Base-by-base conservation (phyloP, 2,113 vertebrate species). In the cattle (Bos taurus) region DNA sequence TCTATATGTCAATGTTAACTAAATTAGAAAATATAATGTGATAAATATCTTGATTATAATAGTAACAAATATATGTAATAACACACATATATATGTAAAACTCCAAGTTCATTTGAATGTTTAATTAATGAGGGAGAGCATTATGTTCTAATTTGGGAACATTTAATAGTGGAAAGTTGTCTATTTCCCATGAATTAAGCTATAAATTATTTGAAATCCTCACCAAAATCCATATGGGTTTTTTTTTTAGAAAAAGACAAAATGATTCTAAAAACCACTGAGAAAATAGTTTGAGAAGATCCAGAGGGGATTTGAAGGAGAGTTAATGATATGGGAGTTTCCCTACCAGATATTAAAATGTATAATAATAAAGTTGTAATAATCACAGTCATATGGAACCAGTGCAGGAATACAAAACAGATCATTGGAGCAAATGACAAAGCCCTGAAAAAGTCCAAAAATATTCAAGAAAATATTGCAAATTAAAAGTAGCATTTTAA, bases 241-340 rank as follows among this genome's bases (percentile, higher is more conserved):
- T 88, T 80, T 88, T 12, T 84, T 97, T 97, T 54, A 97, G 59
- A 94, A 84, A 17, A 11, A 96, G 74, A 46, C 43, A 95, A 97
- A 81, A 88, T 54, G 50, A 96, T 60, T 96, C 67, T 92, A 85
- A 67, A 92, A 95, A 86, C 88, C 36, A 93, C 28, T 16, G 16
- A 88, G 83, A 93, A 50, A 87, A 95, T 94, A 94, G 59, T 96
- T 95, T 95, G 91, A 95, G 78, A 91, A 46, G 60, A 91, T 80
- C 36, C 86, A 95, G 77, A 36, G 56, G 81, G 56, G 26, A 85
- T 93, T 97, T 95, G 80, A 77, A 80, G 28, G 62, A 74, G 33
- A 82, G 16, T 71, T 90, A 91, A 92, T 97, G 52, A 96, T 95
- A 95, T 96, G 77, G 56, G 77, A 88, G 91, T 97, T 95, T 95